Evolutionary conservation across 2,113 vertebrate genomes (phyloP), one percentile per base, ranked within the genome.

Genomic region (Melanerpes aurifrons): DNA sequence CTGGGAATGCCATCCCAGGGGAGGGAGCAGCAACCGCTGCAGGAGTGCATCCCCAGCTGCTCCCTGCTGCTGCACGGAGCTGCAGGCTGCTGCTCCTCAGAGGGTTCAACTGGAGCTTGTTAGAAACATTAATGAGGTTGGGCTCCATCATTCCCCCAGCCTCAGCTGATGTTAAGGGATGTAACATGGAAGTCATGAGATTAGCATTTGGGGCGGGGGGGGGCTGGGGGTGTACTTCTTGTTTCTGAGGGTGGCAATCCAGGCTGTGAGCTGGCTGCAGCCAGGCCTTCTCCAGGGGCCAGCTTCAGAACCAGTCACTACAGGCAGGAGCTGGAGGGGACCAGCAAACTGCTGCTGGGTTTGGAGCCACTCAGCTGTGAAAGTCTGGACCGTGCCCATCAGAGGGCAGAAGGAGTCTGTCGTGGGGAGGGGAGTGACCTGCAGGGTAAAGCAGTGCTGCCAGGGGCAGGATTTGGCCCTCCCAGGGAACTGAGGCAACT

Each of bases 1-100:
- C 45, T 35, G 77, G 77, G 71, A 84, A 28, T 0, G 2, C 29
- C 0, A 0, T 15, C 31, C 31, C 72, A 54, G 28, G 0, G 0
- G 25, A 48, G 73, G 1, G 17, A 54, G 11, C n/a, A 54, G 12
- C 10, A 59, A 62, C 43, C 0, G 2, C 72, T 71, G 79, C 64
- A 71, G 50, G 58, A 24, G 62, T 0, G 31, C 56, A 5, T 21
- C 48, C 21, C 22, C 21, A 2, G 13, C 32, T 19, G 0, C 48
- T 2, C 71, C 84, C 29, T 79, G 48, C 20, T 21, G 48, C 48
- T 28, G 31, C 29, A 31, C 47, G 24, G 62, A 86, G 3, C 3
- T 0, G 31, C 54, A 5, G 1, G 40, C 53, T 77, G 28, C 1
- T 59, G 40, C 31, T 47, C 4, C 0, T 43, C 17, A 45, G 12